Conservation (phyloP, 2,797 vertebrate species). For the Parauchenoglanis punctatus region DNA sequence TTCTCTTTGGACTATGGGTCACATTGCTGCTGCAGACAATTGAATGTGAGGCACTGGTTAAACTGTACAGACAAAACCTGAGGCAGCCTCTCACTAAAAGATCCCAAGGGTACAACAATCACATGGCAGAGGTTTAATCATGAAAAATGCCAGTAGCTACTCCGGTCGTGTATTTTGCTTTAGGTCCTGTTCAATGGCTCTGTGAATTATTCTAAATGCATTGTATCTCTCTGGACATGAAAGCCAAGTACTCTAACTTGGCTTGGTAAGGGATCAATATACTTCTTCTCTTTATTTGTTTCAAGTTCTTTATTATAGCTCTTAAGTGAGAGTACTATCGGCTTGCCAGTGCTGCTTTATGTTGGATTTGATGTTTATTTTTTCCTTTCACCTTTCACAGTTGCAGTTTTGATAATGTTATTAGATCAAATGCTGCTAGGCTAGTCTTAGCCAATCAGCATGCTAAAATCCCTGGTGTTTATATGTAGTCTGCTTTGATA, state of each 20-base stretch:
- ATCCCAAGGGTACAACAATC: constrained; percentile 47
- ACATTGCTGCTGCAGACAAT: constrained; percentile 46
- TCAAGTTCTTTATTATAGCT: background rate
- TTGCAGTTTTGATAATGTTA: constrained; percentile 46
- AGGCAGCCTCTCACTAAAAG: constrained; percentile 46
- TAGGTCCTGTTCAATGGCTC: constrained; percentile 49
- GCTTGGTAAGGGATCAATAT: constrained; percentile 28
- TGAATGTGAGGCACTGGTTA: constrained; percentile 50
- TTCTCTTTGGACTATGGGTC: constrained; percentile 41
- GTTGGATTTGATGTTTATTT: constrained; percentile 26
- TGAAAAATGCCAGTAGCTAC: constrained; percentile 50
- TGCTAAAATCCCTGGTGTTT: background rate
- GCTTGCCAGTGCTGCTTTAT: constrained; percentile 7
- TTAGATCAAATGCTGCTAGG: constrained; percentile 55
- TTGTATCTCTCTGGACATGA: constrained; percentile 35
- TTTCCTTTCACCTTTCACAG: constrained; percentile 45
- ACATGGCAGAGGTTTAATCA: constrained; percentile 52
- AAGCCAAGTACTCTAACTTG: constrained; percentile 17
- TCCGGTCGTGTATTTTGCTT: constrained; percentile 59
- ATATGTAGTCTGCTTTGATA: background rate
- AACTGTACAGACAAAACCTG: constrained; percentile 56
- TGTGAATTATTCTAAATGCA: constrained; percentile 46
- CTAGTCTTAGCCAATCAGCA: constrained; percentile 57
- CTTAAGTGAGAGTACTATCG: background rate
- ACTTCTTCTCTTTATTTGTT: constrained; percentile 21